A percentile compares a stretch with the other conserved stretches of the same genome.
Evolutionary conservation across 2,888 invertebrate genomes (phyloP).

Genomic region (Drosophila koepferae): DNA sequence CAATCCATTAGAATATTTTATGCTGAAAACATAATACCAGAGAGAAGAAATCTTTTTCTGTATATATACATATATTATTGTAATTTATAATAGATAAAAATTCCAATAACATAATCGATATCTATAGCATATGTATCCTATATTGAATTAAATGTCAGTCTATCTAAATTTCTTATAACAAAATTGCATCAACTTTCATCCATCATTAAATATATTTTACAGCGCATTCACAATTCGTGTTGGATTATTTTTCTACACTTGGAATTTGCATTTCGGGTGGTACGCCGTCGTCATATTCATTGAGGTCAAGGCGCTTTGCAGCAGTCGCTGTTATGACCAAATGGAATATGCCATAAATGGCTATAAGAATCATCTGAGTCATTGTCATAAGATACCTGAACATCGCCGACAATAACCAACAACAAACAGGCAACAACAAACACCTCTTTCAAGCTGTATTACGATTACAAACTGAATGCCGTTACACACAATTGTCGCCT

Average conservation of each 20-base stretch:
- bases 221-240: conserved; percentile 2
- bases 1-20: not conserved
- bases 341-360: conserved; percentile 43
- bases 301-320: conserved; percentile 45
- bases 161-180: too few species aligned
- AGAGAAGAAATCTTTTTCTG: not conserved
- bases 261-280: conserved; percentile 31
- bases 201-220: not conserved
- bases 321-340: conserved; percentile 19
- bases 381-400: conserved; percentile 35
- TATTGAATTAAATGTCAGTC: not conserved
- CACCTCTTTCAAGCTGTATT: conserved; percentile 13
- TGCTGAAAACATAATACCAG: not conserved
- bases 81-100: too few species aligned
- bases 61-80: not conserved
- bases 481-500: conserved; percentile 50
- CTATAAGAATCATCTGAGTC: conserved; percentile 45
- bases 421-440: conserved; percentile 6
- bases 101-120: too few species aligned
- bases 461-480: conserved; percentile 44
- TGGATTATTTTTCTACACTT: not conserved
- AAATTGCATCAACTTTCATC: not conserved
- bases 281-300: not conserved
- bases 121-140: not conserved
- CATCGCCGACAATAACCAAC: not conserved